A percentile compares a stretch with the other conserved stretches of the same genome.
phyloP scores from a whole-genome alignment of 2,888 invertebrate species.

The Synergus laeviventris region DNA sequence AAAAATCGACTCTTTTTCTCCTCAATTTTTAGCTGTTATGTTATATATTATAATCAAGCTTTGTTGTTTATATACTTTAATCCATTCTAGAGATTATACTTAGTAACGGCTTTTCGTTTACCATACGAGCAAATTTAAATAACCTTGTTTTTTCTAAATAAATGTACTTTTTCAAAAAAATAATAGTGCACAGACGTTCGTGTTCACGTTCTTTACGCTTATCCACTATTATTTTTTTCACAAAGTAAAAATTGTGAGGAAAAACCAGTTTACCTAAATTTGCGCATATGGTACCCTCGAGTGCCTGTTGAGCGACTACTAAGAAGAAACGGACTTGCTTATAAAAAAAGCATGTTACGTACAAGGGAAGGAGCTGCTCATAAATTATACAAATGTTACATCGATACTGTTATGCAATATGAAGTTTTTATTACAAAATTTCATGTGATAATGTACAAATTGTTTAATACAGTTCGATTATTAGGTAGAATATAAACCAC shows the following conservation, averaged over 20 bases:
- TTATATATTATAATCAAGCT: slow-evolving; percentile 37
- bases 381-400: slow-evolving; percentile 59
- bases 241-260: no score
- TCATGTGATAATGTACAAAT: slow-evolving; percentile 70
- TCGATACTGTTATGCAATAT: slow-evolving; percentile 58
- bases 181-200: no score
- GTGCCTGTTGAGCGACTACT: slow-evolving; percentile 5
- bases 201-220: no score
- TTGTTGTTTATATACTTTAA: slow-evolving; percentile 43
- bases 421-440: slow-evolving; percentile 64
- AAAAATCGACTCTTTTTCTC: slow-evolving; percentile 30
- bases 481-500: slow-evolving; percentile 56
- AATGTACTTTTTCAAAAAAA: no score
- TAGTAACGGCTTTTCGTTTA: neutral
- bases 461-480: slow-evolving; percentile 61
- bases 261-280: no score
- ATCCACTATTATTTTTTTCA: no score
- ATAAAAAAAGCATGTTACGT: slow-evolving; percentile 50
- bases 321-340: slow-evolving; percentile 17
- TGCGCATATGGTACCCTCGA: neutral
- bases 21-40: slow-evolving; percentile 37
- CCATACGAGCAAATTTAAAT: no score
- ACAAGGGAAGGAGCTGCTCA: slow-evolving; percentile 59
- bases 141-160: no score
- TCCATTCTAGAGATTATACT: slow-evolving; percentile 46